These are phyloP conservation scores for Epinephelus coioides DNA, from an alignment of 2,797 vertebrate genomes.

Conservation along the genomic window DNA sequence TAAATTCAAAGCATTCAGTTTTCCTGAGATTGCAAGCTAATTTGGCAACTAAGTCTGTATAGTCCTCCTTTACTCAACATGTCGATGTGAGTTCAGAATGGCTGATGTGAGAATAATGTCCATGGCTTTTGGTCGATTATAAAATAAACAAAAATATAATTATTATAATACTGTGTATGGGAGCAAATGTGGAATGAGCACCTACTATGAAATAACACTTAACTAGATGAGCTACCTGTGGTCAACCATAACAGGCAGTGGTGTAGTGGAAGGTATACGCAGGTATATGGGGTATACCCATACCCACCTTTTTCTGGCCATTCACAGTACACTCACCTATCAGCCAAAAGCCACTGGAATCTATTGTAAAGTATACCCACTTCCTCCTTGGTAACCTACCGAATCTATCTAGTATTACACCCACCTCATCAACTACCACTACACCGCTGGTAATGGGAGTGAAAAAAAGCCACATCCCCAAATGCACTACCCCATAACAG, in stretches of 20 bases:
- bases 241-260: neutral
- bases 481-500: slow-evolving; percentile 42
- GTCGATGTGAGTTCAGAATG: slow-evolving; percentile 31
- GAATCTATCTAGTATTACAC: too few relatives aligned
- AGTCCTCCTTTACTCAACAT: slow-evolving; percentile 18
- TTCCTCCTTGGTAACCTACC: too few relatives aligned
- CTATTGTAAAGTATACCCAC: too few relatives aligned
- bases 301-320: too few relatives aligned
- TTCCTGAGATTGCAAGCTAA: slow-evolving; percentile 68
- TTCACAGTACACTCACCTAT: too few relatives aligned
- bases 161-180: neutral
- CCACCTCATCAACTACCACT: too few relatives aligned
- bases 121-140: neutral
- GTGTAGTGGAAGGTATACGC: too few relatives aligned
- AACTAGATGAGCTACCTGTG: slow-evolving; percentile 33
- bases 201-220: slow-evolving; percentile 38
- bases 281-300: too few relatives aligned
- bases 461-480: slow-evolving; percentile 4
- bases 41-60: slow-evolving; percentile 26
- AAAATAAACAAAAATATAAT: neutral
- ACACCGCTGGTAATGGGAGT: neutral
- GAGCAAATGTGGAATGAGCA: slow-evolving; percentile 29
- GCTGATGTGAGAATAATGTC: slow-evolving; percentile 68
- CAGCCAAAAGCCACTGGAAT: too few relatives aligned
- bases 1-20: slow-evolving; percentile 44